Evolutionary conservation across 2,888 invertebrate species (phyloP).

Genomic region (Salticus scenicus): DNA sequence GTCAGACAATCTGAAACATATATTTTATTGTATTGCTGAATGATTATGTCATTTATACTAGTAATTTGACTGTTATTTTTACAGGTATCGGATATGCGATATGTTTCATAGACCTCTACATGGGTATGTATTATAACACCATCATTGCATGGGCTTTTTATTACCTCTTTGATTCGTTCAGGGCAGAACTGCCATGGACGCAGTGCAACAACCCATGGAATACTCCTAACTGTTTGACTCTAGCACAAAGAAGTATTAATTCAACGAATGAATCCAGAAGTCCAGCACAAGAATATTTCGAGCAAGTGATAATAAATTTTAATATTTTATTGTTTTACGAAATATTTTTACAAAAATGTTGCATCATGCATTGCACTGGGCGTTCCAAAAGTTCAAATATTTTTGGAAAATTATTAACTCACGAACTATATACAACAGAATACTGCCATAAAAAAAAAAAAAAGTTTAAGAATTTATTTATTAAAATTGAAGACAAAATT

Average conservation of each 20-base stretch:
- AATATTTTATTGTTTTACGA: no score
- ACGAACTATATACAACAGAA: no score
- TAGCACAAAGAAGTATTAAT: constrained; percentile 61
- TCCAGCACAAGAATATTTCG: constrained; percentile 91
- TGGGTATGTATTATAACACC: constrained; percentile 97
- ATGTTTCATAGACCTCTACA: constrained; percentile 94
- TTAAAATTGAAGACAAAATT: no score
- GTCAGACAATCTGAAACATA: no score
- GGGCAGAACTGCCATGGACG: constrained; percentile 86
- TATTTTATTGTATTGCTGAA: no score
- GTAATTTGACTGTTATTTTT: constrained; percentile 70
- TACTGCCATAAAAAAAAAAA: no score
- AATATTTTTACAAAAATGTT: no score
- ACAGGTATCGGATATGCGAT: constrained; percentile 96
- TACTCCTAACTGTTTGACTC: constrained; percentile 81
- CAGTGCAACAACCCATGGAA: constrained; percentile 91
- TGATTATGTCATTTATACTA: no score
- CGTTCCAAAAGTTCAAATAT: no score
- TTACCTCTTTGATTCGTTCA: constrained; percentile 88
- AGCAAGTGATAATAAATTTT: constrained; percentile 83
- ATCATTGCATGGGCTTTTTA: constrained; percentile 97
- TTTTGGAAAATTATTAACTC: no score
- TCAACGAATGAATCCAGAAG: constrained; percentile 68
- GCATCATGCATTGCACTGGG: no score
- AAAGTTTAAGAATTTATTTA: no score